These are phyloP conservation scores for Entomobrya proxima DNA, from an alignment of 2,888 invertebrate species.

Conservation along the genomic window DNA sequence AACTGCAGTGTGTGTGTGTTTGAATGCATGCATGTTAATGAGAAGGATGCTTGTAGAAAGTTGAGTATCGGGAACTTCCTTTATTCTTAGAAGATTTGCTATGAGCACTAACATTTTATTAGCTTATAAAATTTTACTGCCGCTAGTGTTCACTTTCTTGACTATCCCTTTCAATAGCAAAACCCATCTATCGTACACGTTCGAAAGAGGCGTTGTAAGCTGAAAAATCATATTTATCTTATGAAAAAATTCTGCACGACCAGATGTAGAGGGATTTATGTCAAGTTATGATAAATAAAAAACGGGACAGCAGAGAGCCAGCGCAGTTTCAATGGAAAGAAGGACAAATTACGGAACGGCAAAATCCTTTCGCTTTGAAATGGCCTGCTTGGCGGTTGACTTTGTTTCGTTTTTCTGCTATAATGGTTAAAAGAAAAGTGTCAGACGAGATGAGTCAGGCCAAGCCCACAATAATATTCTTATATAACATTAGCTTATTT, in stretches of 20 bases:
- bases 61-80: background rate
- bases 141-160: no score
- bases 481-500: no score
- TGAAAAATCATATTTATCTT: background rate
- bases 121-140: no score
- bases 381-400: no score
- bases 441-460: no score
- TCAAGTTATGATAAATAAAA: conserved; percentile 27
- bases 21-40: background rate
- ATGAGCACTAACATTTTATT: background rate
- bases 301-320: conserved; percentile 25
- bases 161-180: background rate
- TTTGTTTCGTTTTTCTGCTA: no score
- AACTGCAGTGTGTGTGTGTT: conserved; percentile 7
- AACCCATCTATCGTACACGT: background rate
- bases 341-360: background rate
- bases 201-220: background rate
- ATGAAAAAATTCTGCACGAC: background rate
- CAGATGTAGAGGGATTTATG: background rate
- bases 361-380: no score
- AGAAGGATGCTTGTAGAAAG: background rate
- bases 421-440: no score
- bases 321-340: background rate
- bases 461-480: no score
- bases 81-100: background rate